These are phyloP conservation scores for Synanthedon myopaeformis DNA, from an alignment of 2,888 invertebrate species.

Conservation along the genomic window DNA sequence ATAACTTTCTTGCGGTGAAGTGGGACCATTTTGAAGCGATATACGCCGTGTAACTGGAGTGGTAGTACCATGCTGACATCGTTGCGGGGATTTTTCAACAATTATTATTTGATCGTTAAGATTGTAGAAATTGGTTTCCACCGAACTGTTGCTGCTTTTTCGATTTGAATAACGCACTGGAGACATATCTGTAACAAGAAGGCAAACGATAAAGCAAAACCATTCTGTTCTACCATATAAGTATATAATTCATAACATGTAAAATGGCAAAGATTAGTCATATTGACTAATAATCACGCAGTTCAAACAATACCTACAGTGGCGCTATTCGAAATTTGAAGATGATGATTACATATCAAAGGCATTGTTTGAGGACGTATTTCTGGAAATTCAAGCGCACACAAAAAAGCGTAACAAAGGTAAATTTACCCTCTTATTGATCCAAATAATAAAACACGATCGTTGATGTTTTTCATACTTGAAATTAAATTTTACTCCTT, in stretches of 20 bases:
- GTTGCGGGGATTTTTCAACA: slow-evolving; percentile 68
- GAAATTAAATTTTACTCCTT: too few relatives aligned
- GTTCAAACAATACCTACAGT: too few relatives aligned
- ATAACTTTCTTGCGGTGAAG: slow-evolving; percentile 60
- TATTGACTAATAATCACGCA: too few relatives aligned
- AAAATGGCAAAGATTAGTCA: too few relatives aligned
- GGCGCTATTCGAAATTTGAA: background rate
- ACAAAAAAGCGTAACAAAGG: too few relatives aligned
- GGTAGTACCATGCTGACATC: slow-evolving; percentile 44
- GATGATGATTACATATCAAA: background rate
- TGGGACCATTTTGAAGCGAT: slow-evolving; percentile 52
- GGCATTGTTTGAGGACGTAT: background rate
- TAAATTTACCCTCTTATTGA: too few relatives aligned
- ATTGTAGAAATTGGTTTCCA: slow-evolving; percentile 77
- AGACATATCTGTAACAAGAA: slow-evolving; percentile 70
- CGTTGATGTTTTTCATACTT: too few relatives aligned
- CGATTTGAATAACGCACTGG: slow-evolving; percentile 73
- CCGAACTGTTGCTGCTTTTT: slow-evolving; percentile 73
- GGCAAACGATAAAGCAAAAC: background rate
- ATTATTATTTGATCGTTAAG: slow-evolving; percentile 72
- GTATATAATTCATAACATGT: too few relatives aligned
- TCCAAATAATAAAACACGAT: too few relatives aligned
- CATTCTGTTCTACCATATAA: too few relatives aligned
- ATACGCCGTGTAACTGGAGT: slow-evolving; percentile 53
- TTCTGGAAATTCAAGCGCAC: too few relatives aligned